Evolutionary conservation across 2,113 vertebrate genomes (phyloP), one percentile per base, ranked within the genome.

Genomic region (Dicaeum eximium): DNA sequence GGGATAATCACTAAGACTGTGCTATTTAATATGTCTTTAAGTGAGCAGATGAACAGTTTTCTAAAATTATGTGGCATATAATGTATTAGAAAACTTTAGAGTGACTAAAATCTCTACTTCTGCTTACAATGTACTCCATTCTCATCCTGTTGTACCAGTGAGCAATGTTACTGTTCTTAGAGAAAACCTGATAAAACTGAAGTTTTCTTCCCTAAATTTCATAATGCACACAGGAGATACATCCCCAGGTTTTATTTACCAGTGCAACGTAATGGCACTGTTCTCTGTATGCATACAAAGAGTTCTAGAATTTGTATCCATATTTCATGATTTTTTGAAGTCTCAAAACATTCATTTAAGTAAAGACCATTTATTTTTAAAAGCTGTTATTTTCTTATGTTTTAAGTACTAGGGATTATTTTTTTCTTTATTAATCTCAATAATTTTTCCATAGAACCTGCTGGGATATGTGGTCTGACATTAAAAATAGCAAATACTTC

Each of bases 381-480:
- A 53, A 73, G 3, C 11, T 44, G 4, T 3, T 65, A n/a, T 90
- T 90, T 81, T 80, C 24, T 72, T 77, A 14, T 27, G 13, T 71
- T 92, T 71, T 53, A 61, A n/a, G 30, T 38, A 31, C 4, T 47
- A n/a, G n/a, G 4, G 6, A 33, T 64, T 71, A 23, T 1, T 8
- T 33, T 77, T 93, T 50, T 75, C 21, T 54, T 48, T 82, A 15
- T 74, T 67, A 48, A 70, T 80, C 18, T 64, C 33, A 77, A 58
- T 56, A 33, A 30, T 71, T 73, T 90, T 60, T 70, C 66, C 25
- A 13, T 80, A 99, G 98, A 97, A 86, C 98, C 98, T 54, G 97
- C 98, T 65, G 97, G 97, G 48, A 91, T 99, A 71, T 98, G 98
- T 18, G 96, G 95, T 73, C 97, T 99, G 84, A 94, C 64, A 44